Evolutionary conservation across 2,113 vertebrate species (phyloP).

Genomic region (Tragulus kanchil): DNA sequence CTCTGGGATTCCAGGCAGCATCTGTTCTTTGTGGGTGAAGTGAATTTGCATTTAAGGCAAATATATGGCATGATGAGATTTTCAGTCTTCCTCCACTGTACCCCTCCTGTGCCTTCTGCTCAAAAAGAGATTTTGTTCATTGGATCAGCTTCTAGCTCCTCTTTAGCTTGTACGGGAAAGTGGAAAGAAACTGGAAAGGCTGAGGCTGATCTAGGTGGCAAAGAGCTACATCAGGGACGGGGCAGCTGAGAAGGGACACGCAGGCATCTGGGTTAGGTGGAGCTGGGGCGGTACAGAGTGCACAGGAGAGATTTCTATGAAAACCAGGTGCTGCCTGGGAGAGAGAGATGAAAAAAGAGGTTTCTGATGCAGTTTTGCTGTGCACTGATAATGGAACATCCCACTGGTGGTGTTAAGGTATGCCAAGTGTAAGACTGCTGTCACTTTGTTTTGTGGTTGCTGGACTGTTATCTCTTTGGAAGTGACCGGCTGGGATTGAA

Average conservation of each 20-base stretch:
- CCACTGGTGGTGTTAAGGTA: background rate
- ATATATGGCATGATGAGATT: background rate
- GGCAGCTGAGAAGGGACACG: background rate
- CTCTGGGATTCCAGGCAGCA: background rate
- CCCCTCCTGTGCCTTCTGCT: fast-evolving
- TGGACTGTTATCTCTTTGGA: background rate
- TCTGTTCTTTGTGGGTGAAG: background rate
- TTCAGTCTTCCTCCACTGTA: background rate
- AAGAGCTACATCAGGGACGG: background rate
- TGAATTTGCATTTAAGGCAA: background rate
- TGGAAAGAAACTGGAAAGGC: background rate
- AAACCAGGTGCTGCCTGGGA: background rate
- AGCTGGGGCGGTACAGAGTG: fast-evolving
- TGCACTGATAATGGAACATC: no score
- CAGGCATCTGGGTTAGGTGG: background rate
- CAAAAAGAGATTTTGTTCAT: background rate
- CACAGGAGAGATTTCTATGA: background rate
- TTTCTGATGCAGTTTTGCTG: background rate
- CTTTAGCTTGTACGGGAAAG: background rate
- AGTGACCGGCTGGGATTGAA: background rate
- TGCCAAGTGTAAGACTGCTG: background rate
- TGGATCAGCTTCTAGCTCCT: background rate
- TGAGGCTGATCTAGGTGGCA: background rate
- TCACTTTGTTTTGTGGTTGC: background rate
- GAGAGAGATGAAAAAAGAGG: background rate